Base-by-base conservation (phyloP, 2,797 vertebrate genomes). In the Cossypha polioptera region DNA sequence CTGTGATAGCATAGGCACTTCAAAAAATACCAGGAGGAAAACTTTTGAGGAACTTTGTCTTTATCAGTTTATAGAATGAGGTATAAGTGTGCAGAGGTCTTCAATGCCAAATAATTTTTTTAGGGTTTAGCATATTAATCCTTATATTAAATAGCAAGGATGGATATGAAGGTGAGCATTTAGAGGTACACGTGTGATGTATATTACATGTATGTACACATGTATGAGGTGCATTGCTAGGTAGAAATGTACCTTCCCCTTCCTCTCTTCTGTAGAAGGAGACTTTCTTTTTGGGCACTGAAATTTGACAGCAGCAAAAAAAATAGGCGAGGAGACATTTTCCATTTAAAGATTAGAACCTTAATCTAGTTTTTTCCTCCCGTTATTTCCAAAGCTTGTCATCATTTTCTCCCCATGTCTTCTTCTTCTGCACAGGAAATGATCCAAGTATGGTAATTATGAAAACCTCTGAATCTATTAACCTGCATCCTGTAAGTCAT, bases 151-250 rank as follows among this genome's bases (percentile, higher is more conserved):
- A 47, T 61, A 40, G 40, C 47, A 75, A 33, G 38, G 38, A 33
- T 85, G 47, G 29, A 38, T 47, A 40, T 38, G 25, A 24, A 61
- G 7, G 38, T 68, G 29, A 65, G 29, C 11, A 25, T 66, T 16
- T 13, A 29, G 57, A 74, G 18, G 38, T 40, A 50, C 1, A 3
- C 3, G 3, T 29, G 18, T 57, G 33, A 58, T 1, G 0, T 47
- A 4, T 19, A 6, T 14, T 51, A 21, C 31, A 16, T 11, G 48
- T 17, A 8, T 50, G 31, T 31, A 29, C 43, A 13, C 12, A 7
- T 8, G 5, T 48, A 40, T 68, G 73, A 69, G 13, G 28, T 50
- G 31, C 3, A 20, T 26, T 66, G 47, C 51, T 55, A 4, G 45
- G 43, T 62, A 47, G 91, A 16, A 21, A 7, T n/a, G 13, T 14